Percentiles rank a stretch among this genome's conserved stretches.
These are phyloP conservation scores for Bujurquina vittata DNA, from an alignment of 2,113 vertebrate species.

Conservation along the genomic window DNA sequence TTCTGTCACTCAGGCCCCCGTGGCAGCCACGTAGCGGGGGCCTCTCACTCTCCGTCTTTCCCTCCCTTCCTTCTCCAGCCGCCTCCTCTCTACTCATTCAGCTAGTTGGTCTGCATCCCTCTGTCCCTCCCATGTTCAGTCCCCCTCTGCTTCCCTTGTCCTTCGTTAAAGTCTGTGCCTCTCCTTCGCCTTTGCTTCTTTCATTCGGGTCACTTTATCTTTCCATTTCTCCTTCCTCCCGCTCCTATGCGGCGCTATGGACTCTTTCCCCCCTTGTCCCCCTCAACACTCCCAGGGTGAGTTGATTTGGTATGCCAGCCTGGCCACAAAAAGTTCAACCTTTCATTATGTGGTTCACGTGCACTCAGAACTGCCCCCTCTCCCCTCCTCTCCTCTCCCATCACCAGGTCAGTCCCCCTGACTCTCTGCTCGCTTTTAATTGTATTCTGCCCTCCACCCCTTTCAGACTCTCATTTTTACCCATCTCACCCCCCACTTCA, in stretches of 20 bases:
- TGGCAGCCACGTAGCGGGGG: constrained; percentile 83
- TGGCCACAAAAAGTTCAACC: constrained; percentile 84
- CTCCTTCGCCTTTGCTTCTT: constrained; percentile 52
- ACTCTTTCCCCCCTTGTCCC: constrained; percentile 7
- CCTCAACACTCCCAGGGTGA: constrained; percentile 82
- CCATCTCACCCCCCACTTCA: constrained; percentile 24
- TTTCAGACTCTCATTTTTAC: constrained; percentile 50
- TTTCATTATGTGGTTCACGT: constrained; percentile 85
- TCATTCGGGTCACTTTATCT: constrained; percentile 53
- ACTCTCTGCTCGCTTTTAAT: constrained; percentile 80
- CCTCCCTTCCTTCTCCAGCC: constrained; percentile 55
- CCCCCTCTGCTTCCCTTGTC: constrained; percentile 57
- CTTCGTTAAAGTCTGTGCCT: constrained; percentile 68
- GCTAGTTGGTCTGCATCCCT: constrained; percentile 37
- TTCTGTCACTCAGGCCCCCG: constrained; percentile 99
- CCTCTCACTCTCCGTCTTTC: constrained; percentile 46
- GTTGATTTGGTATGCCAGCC: constrained; percentile 90
- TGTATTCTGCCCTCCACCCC: constrained; percentile 73
- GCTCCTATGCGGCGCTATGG: constrained; percentile 50
- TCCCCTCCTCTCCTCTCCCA: constrained; percentile 69
- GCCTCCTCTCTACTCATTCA: constrained; percentile 71
- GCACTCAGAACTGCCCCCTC: constrained; percentile 61
- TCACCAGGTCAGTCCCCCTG: constrained; percentile 85
- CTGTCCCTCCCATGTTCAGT: constrained; percentile 49
- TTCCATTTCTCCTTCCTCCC: constrained; percentile 46